Percentiles rank a stretch among this genome's conserved stretches.
These are phyloP conservation scores for Phaethon lepturus DNA, from an alignment of 2,113 vertebrate genomes.

Conservation along the genomic window DNA sequence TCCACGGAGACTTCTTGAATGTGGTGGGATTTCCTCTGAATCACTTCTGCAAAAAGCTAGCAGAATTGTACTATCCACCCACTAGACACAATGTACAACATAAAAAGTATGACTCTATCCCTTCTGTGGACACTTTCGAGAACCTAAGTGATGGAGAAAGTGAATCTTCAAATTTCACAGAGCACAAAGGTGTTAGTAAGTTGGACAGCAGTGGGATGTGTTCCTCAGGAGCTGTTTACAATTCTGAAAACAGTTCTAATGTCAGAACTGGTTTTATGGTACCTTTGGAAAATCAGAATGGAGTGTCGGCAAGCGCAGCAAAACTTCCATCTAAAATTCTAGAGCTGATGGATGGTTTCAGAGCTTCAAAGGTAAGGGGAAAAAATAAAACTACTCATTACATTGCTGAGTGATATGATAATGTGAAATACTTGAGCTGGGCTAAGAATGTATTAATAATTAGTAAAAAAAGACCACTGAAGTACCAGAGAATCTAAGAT, in stretches of 20 bases:
- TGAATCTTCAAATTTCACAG: not conserved
- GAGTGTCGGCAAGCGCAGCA: not conserved
- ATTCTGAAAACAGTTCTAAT: not conserved
- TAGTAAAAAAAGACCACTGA: not conserved
- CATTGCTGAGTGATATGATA: not conserved
- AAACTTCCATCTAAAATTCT: constrained; percentile 73
- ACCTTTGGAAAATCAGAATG: not conserved
- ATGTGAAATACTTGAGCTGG: not conserved
- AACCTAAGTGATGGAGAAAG: constrained; percentile 42
- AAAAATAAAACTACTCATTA: not conserved
- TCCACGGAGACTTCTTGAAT: constrained; percentile 92
- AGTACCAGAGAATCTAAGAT: not conserved
- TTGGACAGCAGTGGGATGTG: not conserved
- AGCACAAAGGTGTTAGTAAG: not conserved
- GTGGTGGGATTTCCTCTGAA: constrained; percentile 96
- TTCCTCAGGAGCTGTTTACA: not conserved
- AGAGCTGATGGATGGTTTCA: constrained; percentile 87
- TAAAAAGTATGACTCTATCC: constrained; percentile 50
- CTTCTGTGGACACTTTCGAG: constrained; percentile 66
- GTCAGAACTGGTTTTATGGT: not conserved
- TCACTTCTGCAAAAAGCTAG: constrained; percentile 90
- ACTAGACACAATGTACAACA: not conserved
- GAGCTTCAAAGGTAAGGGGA: constrained; percentile 88
- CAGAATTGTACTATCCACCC: constrained; percentile 72
- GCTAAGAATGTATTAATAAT: not conserved